Evolutionary conservation across 1,140 invertebrate species (phyloP).

Genomic region (Lepidostoma basale): DNA sequence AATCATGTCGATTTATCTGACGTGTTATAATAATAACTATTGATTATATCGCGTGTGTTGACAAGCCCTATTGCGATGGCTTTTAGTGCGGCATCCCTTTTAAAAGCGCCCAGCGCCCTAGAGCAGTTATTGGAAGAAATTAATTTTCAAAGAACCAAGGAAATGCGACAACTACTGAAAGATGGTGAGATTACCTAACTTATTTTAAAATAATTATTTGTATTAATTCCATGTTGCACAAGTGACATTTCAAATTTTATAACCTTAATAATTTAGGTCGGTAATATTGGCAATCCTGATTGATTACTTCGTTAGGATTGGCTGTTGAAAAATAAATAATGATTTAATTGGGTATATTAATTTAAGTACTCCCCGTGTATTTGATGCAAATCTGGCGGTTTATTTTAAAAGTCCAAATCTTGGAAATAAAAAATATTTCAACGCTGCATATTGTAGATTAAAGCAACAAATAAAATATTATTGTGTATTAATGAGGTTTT

Average conservation of each 20-base stretch:
- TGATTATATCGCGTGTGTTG: slow-evolving; percentile 11
- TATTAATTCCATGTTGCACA: background rate
- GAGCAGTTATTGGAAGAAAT: slow-evolving; percentile 89
- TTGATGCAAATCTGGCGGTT: no score
- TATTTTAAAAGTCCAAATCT: no score
- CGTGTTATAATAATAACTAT: slow-evolving; percentile 18
- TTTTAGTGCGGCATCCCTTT: slow-evolving; percentile 61
- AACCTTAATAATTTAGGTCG: background rate
- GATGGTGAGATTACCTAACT: slow-evolving; percentile 67
- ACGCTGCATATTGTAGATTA: no score
- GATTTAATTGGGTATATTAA: background rate
- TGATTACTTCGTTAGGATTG: background rate
- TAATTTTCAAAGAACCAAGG: slow-evolving; percentile 87
- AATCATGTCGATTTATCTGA: background rate
- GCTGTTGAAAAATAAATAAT: background rate
- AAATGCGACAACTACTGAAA: slow-evolving; percentile 84
- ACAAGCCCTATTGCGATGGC: slow-evolving; percentile 29
- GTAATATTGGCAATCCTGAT: background rate
- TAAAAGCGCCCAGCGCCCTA: slow-evolving; percentile 74
- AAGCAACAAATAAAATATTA: no score
- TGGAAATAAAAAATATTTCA: no score
- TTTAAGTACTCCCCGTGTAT: no score
- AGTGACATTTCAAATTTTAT: slow-evolving; percentile 9
- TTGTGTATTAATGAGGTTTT: no score
- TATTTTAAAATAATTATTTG: background rate